Evolutionary conservation across 2,797 vertebrate genomes (phyloP), one percentile per base, ranked within the genome.

Genomic region (Lacerta bilineata): DNA sequence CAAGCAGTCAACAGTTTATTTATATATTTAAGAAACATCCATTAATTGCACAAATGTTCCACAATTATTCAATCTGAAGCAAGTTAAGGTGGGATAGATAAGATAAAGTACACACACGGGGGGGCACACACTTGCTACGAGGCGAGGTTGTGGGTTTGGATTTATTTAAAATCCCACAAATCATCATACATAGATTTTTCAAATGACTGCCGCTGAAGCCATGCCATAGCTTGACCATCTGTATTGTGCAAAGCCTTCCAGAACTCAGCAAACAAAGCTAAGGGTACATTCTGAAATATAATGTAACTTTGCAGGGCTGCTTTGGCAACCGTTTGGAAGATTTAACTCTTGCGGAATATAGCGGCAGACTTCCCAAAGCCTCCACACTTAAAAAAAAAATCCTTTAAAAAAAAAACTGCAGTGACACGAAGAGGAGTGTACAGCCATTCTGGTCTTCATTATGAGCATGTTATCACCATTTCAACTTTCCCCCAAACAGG

Each of bases 21-120:
- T 90, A 94, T 93, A 90, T 89, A 92, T 90, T 92, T 94, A 94
- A 95, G 88, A 64, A 93, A 93, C 46, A 81, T 94, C 93, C 77
- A 87, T 91, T 92, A 95, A 88, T 89, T 94, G 91, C 82, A 89
- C 59, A 80, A 88, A 90, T 33, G 13, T 85, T 66, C 90, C 85
- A 92, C 3, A 27, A 72, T 90, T 94, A 89, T 41, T 83, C 43
- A 80, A 79, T 39, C 72, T 46, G 15, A 87, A 84, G 46, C 50
- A 87, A 81, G 33, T 72, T 64, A 87, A 46, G 33, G 72, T 39
- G 18, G 72, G 36, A 7, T 36, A 74, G 17, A 74, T n/a, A 74
- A 18, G 18, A 64, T 23, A 23, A 64, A 64, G 23, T 20, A 64
- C 20, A 64, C 18, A 23, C 18, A 6, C 33, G 36, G 43, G 50